Base-by-base conservation (phyloP, 2,113 vertebrate species). In the Callaeas wilsoni region DNA sequence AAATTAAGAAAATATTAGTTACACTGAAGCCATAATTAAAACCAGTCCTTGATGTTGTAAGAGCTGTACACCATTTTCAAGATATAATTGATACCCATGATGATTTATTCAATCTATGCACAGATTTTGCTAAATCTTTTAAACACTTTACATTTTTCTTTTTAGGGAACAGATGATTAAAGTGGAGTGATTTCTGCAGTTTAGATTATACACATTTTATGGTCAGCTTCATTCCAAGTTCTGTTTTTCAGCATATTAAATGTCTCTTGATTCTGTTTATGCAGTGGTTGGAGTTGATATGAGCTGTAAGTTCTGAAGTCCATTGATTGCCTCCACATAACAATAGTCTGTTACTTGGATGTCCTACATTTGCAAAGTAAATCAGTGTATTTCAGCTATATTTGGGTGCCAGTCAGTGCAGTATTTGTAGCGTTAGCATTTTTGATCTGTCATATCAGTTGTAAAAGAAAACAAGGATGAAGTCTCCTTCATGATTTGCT, bases 1-100 rank as follows among this genome's bases (percentile, higher is more conserved):
- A 91, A 95, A 96, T 76, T 84, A 93, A 64, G 84, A 73, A 93
- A 89, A 95, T 32, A 52, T 89, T 84, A 88, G 46, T 80, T 80
- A 57, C 52, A 32, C 62, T 74, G 59, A 69, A 94, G 80, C 80
- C n/a, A 29, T 91, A 90, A 90, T 68, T 77, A 91, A 93, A 68
- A 47, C n/a, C 49, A 49, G 33, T 70, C 86, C 85, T 95, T 64
- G 65, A 55, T 65, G 50, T 76, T 82, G 16, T 65, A 82, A 84
- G 65, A 92, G 65, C 82, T 83, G 21, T 67, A 91, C 69, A 70
- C 22, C 56, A 13, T 93, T 91, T 67, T 84, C 49, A 64, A 90
- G 68, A 57, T 71, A 30, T 62, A 95, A 82, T 82, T 63, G 46
- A 88, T 74, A 80, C 70, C 84, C 80, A 65, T 55, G 77, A 60